A percentile compares a stretch with the other conserved stretches of the same genome.
phyloP scores from a whole-genome alignment of 2,797 vertebrate species.

The Mus spretus region DNA sequence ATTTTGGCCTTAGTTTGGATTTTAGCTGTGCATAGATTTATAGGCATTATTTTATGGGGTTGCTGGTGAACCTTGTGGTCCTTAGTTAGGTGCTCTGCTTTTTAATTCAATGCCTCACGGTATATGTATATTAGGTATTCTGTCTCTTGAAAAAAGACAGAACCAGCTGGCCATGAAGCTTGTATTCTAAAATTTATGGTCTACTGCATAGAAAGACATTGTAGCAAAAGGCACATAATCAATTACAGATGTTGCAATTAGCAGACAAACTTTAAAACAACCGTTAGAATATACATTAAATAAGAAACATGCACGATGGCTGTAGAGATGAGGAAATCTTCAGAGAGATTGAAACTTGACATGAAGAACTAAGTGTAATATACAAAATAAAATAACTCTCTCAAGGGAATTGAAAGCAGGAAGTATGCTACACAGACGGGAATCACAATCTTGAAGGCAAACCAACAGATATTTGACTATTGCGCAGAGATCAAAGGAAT shows the following conservation, averaged over 20 bases:
- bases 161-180: neutral
- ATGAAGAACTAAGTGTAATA: neutral
- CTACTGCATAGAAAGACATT: neutral
- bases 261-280: slow-evolving; percentile 50
- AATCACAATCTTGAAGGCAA: neutral
- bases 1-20: slow-evolving; percentile 42
- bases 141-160: slow-evolving; percentile 41
- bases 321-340: neutral
- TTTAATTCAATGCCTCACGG: slow-evolving; percentile 16
- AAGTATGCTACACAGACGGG: neutral
- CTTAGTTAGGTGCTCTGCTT: slow-evolving; percentile 27
- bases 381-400: neutral
- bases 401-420: neutral
- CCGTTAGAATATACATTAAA: slow-evolving; percentile 21
- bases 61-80: neutral
- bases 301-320: neutral
- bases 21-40: slow-evolving; percentile 4
- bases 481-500: neutral
- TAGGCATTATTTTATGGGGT: slow-evolving; percentile 23
- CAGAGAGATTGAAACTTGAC: neutral
- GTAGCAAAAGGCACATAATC: slow-evolving; percentile 33
- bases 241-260: slow-evolving; percentile 54
- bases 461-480: neutral
- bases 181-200: slow-evolving; percentile 42
- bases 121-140: slow-evolving; percentile 35